Conservation (phyloP, 2,888 invertebrate genomes). For the Leucophenga montana region DNA sequence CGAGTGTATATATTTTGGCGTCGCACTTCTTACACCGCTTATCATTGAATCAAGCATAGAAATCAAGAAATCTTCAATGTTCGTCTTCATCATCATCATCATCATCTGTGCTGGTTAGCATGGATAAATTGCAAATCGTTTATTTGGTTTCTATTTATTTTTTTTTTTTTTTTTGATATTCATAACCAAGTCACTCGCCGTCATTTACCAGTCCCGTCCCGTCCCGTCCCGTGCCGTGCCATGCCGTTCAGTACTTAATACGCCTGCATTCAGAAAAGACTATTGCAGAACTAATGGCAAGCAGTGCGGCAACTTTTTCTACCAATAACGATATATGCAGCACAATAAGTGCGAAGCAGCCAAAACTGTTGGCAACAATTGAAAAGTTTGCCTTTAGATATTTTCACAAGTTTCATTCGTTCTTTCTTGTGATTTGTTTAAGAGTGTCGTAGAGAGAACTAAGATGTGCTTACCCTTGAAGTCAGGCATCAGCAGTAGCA, state of each 20-base stretch:
- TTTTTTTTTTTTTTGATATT: constrained; percentile 29
- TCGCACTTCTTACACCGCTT: background rate
- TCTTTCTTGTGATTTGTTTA: constrained; percentile 1
- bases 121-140: constrained; percentile 46
- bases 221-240: no score
- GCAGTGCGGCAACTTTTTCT: constrained; percentile 35
- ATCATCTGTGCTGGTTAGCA: background rate
- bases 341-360: background rate
- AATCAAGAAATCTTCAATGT: no score
- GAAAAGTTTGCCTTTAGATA: constrained; percentile 21
- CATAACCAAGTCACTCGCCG: constrained; percentile 38
- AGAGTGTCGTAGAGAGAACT: background rate
- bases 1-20: background rate
- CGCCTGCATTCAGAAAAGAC: background rate
- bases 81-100: no score
- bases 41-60: background rate
- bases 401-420: background rate
- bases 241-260: no score
- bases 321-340: background rate
- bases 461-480: constrained; percentile 17
- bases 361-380: constrained; percentile 12
- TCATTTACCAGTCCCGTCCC: background rate
- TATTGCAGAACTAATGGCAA: constrained; percentile 25
- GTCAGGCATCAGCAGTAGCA: background rate
- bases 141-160: constrained; percentile 39